Evolutionary conservation across 2,113 vertebrate genomes (phyloP).

Genomic region (Pyxicephalus adspersus): DNA sequence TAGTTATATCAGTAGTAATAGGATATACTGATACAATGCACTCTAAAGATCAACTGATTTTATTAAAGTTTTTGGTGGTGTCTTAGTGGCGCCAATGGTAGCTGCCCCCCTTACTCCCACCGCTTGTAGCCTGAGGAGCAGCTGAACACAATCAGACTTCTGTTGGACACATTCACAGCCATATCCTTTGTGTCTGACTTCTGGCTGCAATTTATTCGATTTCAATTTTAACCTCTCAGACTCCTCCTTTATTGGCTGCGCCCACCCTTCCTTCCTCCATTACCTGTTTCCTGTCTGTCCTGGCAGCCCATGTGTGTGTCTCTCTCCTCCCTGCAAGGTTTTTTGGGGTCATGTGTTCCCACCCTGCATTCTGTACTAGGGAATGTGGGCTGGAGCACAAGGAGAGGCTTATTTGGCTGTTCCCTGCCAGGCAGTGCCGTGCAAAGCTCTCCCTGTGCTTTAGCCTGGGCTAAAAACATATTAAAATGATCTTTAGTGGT

Average conservation of each 20-base stretch:
- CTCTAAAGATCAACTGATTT: background rate
- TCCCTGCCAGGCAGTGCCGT: conserved; percentile 24
- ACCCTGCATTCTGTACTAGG: conserved; percentile 47
- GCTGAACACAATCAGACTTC: conserved; percentile 53
- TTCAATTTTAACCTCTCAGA: conserved; percentile 53
- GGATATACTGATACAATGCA: background rate
- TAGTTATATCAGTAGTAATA: background rate
- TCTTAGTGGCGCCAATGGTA: conserved; percentile 2
- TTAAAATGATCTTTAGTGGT: background rate
- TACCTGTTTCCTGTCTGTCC: conserved; percentile 55
- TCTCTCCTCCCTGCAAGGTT: conserved; percentile 47
- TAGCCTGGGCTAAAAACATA: background rate
- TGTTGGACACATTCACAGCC: conserved; percentile 53
- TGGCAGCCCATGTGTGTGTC: conserved; percentile 41
- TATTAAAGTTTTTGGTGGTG: background rate
- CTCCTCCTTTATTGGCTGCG: conserved; percentile 51
- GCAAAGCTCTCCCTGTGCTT: conserved; percentile 32
- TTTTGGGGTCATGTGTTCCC: conserved; percentile 54
- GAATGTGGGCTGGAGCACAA: conserved; percentile 42
- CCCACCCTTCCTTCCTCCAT: conserved; percentile 53
- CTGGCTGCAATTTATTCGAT: conserved; percentile 56
- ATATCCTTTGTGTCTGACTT: conserved; percentile 54
- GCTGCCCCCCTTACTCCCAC: background rate
- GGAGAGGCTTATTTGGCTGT: conserved; percentile 32
- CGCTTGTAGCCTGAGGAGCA: conserved; percentile 12